Evolutionary conservation across 2,797 vertebrate species (phyloP), one percentile per base, ranked within the genome.

Genomic region (Nothura maculosa): DNA sequence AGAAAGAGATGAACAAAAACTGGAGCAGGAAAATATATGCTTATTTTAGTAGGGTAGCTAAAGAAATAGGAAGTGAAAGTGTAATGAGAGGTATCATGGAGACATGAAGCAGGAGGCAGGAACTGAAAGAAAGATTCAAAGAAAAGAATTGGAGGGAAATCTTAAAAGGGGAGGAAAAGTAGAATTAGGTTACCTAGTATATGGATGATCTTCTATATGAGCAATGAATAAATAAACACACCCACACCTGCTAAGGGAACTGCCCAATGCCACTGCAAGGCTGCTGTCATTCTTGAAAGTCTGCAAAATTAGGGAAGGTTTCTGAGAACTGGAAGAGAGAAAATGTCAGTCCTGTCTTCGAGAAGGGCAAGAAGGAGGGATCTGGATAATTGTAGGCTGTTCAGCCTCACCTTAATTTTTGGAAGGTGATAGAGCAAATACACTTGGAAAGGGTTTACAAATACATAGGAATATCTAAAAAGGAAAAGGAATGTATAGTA

Each of bases 1-100:
- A 81, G 74, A 75, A 78, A 94, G 62, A 92, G 75, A 55, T 93
- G 88, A 89, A 61, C 66, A 48, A 92, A 90, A 96, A 92, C 69
- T 85, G 70, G 58, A 87, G 45, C 68, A 93, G 52, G 36, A 22
- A 92, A 85, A 82, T n/a, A 2, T 6, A n/a, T 78, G 6, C 34
- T 90, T 66, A 81, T 85, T 87, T 88, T 94, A 92, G 78, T 93
- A 57, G 6, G 14, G 62, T 25, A 87, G 30, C 38, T 69, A 82
- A 90, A 81, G 92, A 90, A 36, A 69, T 60, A 45, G 1, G 45
- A 34, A 2, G 7, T 68, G 68, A 87, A 95, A 74, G 3, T 64
- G 30, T 80, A 87, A 67, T 40, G 80, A 67, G 47, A 80, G 25
- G 40, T 68, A 55, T 66, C 76, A 86, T 61, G 36, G 48, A 86